Evolutionary conservation across 2,797 vertebrate species (phyloP).

Genomic region (Rachycentron canadum): DNA sequence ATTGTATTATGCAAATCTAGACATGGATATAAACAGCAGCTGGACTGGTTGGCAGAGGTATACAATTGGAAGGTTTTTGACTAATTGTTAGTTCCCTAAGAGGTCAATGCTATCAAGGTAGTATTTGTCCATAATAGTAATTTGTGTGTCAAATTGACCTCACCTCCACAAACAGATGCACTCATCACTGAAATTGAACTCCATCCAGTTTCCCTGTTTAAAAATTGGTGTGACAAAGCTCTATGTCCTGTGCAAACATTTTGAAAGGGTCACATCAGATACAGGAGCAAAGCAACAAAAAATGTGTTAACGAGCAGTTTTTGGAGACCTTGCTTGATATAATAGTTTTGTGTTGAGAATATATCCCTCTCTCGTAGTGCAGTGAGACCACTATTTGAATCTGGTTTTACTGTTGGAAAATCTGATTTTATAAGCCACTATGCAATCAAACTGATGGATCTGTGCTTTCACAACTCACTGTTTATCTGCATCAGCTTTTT

Average conservation of each 20-base stretch:
- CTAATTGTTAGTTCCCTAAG: no score
- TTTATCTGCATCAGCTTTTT: not conserved
- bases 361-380: no score
- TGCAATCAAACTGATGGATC: not conserved
- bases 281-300: not conserved
- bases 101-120: no score
- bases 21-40: no score
- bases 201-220: no score
- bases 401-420: not conserved
- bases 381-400: not conserved
- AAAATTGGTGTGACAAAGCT: not conserved
- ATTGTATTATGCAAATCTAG: no score
- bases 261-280: not conserved
- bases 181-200: not conserved
- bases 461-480: not conserved
- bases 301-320: not conserved
- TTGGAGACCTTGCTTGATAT: not conserved
- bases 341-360: no score
- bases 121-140: no score
- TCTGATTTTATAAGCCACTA: not conserved
- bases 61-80: no score
- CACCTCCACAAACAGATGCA: not conserved
- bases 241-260: not conserved
- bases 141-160: not conserved
- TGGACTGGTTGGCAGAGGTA: no score